Evolutionary conservation across 2,888 invertebrate species (phyloP).

Genomic region (Latheticus oryzae): DNA sequence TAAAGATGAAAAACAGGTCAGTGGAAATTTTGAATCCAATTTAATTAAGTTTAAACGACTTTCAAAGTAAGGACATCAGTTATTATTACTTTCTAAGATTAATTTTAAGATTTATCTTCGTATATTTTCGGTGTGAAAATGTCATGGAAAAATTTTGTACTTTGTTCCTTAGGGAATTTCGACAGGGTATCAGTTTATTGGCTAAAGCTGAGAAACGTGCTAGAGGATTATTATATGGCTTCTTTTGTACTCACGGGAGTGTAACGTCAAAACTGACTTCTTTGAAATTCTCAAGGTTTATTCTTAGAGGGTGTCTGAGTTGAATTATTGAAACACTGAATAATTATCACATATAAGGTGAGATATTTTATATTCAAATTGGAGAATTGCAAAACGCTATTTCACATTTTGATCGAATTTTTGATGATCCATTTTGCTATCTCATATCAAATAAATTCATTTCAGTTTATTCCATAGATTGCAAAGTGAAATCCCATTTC

Average conservation of each 20-base stretch:
- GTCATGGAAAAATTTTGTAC: conserved; percentile 24
- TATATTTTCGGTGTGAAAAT: background rate
- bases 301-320: conserved; percentile 14
- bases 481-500: background rate
- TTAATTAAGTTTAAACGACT: background rate
- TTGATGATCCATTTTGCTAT: background rate
- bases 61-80: no score
- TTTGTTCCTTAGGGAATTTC: conserved; percentile 10
- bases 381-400: conserved; percentile 14
- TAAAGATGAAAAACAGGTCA: conserved; percentile 63
- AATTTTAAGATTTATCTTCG: no score
- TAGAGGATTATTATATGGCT: conserved; percentile 27
- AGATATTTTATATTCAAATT: no score
- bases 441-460: conserved; percentile 5
- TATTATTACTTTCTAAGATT: no score
- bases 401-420: conserved; percentile 19
- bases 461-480: background rate
- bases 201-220: conserved; percentile 25
- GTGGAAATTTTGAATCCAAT: conserved; percentile 6
- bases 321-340: no score
- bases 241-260: conserved; percentile 16
- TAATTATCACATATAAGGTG: no score
- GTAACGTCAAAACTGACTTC: conserved; percentile 14
- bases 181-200: conserved; percentile 30
- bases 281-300: conserved; percentile 15